Conservation (phyloP, 2,113 vertebrate species). For the Tragelaphus buxtoni region DNA sequence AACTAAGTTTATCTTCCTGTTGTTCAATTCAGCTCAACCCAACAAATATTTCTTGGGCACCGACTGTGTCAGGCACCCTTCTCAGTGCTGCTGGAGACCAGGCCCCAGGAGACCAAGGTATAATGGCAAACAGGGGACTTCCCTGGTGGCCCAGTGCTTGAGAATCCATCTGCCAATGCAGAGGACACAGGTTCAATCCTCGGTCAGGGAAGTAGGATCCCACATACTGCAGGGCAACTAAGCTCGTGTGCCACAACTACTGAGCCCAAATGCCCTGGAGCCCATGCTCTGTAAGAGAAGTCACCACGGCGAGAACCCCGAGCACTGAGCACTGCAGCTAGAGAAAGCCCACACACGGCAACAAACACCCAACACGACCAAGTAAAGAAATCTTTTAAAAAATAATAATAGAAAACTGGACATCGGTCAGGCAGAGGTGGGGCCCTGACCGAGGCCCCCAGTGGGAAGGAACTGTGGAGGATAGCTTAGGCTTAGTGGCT, state of each 20-base stretch:
- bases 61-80: background rate
- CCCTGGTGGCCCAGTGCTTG: background rate
- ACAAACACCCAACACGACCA: background rate
- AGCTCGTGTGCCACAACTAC: background rate
- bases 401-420: background rate
- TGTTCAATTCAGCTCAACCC: background rate
- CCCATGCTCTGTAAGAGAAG: background rate
- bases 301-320: background rate
- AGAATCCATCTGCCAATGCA: background rate
- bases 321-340: background rate
- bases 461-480: background rate
- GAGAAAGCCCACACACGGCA: background rate
- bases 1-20: background rate
- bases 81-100: background rate
- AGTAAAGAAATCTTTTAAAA: background rate
- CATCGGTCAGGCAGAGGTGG: rapidly evolving
- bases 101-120: background rate
- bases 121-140: background rate
- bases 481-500: background rate
- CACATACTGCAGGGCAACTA: background rate
- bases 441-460: rapidly evolving
- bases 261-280: background rate
- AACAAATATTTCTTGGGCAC: background rate
- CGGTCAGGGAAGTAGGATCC: background rate
- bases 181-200: background rate